These are phyloP conservation scores for Seira musarum DNA, from an alignment of 2,888 invertebrate species.

Conservation along the genomic window DNA sequence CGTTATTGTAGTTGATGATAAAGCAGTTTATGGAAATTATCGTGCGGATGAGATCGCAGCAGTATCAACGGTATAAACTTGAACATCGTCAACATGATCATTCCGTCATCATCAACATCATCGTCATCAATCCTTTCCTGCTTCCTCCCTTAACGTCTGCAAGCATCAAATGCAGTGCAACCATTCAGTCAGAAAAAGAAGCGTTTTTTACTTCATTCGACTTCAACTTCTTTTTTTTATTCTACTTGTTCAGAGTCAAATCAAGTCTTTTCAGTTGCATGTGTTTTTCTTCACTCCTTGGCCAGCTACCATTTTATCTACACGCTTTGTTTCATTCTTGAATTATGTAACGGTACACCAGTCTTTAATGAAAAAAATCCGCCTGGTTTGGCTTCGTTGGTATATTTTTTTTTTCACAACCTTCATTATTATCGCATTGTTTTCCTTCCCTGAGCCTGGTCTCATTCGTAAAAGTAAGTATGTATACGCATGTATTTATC, in stretches of 20 bases:
- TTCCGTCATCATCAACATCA: conserved; percentile 18
- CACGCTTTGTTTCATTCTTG: conserved; percentile 8
- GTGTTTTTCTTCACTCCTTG: not conserved
- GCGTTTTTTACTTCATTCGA: not conserved
- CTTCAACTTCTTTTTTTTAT: too few relatives aligned
- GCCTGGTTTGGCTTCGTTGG: not conserved
- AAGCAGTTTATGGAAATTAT: conserved; percentile 10
- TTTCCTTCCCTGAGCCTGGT: not conserved
- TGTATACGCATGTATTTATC: too few relatives aligned
- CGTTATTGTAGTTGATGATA: not conserved
- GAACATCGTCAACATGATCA: conserved; percentile 7
- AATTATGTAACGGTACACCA: conserved; percentile 30
- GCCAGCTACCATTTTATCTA: conserved; percentile 14
- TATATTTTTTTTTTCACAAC: not conserved
- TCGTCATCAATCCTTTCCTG: conserved; percentile 28
- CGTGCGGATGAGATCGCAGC: not conserved
- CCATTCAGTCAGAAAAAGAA: not conserved
- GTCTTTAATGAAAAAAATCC: conserved; percentile 31
- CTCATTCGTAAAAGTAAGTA: too few relatives aligned
- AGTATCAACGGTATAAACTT: not conserved
- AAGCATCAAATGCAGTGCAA: not conserved
- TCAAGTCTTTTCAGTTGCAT: not conserved
- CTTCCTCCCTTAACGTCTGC: conserved; percentile 25
- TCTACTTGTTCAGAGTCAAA: too few relatives aligned
- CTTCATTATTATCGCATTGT: not conserved